A percentile compares a stretch with the other conserved stretches of the same genome.
phyloP scores from a whole-genome alignment of 2,113 vertebrate genomes.

The Callipepla squamata region DNA sequence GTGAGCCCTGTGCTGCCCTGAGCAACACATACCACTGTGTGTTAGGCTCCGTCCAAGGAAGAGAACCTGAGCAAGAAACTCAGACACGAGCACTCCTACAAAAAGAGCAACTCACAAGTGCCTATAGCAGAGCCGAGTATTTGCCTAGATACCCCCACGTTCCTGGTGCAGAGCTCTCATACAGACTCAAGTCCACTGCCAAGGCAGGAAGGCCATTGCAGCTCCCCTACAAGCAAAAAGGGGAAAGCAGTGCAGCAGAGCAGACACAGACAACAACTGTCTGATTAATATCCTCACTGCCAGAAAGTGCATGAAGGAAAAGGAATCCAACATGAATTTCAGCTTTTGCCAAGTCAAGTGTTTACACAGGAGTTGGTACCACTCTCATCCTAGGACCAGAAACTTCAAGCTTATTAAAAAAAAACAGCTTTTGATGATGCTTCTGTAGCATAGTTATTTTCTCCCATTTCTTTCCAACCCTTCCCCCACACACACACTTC shows the following conservation, averaged over 20 bases:
- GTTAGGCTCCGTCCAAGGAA: background rate
- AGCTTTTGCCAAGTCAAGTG: background rate
- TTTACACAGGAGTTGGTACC: background rate
- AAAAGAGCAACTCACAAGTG: background rate
- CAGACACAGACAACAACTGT: background rate
- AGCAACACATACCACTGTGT: background rate
- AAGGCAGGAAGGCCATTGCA: background rate
- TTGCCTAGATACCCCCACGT: background rate
- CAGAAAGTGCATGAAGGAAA: background rate
- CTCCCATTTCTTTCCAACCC: background rate
- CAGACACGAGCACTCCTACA: background rate
- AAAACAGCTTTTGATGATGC: background rate
- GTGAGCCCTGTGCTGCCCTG: background rate
- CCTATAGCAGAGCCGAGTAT: background rate
- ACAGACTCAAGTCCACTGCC: background rate
- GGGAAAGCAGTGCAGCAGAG: background rate
- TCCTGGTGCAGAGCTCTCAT: background rate
- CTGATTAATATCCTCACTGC: background rate
- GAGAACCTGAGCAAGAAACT: background rate
- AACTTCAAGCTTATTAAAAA: background rate
- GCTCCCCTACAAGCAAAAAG: background rate
- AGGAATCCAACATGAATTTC: background rate
- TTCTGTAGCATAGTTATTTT: background rate
- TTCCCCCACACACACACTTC: fast-evolving
- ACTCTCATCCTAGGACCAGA: background rate